These are phyloP conservation scores for Ornithoptera priamus DNA, from an alignment of 2,888 invertebrate genomes.

Conservation along the genomic window DNA sequence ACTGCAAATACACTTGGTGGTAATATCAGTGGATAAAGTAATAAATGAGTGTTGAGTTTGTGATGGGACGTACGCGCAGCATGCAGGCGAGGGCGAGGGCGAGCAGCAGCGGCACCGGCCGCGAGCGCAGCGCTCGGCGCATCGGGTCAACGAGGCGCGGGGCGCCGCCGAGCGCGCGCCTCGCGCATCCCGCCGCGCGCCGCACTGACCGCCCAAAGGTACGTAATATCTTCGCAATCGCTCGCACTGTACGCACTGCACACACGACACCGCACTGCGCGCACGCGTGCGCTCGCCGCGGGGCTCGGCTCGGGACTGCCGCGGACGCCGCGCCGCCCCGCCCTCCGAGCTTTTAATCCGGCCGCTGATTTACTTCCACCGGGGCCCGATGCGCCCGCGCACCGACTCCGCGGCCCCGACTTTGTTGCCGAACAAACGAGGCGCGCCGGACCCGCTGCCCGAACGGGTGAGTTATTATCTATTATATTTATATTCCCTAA, in stretches of 20 bases:
- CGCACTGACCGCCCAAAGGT: slow-evolving; percentile 31
- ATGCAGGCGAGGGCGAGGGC: slow-evolving; percentile 68
- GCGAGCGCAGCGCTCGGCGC: slow-evolving; percentile 65
- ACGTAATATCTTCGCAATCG: slow-evolving; percentile 18
- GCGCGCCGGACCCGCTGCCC: slow-evolving; percentile 11
- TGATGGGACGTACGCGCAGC: slow-evolving; percentile 58
- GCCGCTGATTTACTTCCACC: slow-evolving; percentile 16
- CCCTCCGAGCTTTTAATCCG: slow-evolving; percentile 29
- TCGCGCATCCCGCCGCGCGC: slow-evolving; percentile 51
- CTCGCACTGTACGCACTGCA: slow-evolving; percentile 34
- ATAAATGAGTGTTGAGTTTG: background rate
- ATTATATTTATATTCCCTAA: too few species aligned
- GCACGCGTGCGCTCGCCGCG: slow-evolving; percentile 44
- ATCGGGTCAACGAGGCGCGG: slow-evolving; percentile 52
- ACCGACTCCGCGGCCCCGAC: slow-evolving; percentile 14
- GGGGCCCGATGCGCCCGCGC: slow-evolving; percentile 28
- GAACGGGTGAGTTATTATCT: slow-evolving; percentile 18
- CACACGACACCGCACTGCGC: slow-evolving; percentile 25
- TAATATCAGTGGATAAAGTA: too few species aligned
- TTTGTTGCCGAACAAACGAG: slow-evolving; percentile 13
- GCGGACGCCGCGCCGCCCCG: slow-evolving; percentile 44
- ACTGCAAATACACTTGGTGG: too few species aligned
- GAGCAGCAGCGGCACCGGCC: slow-evolving; percentile 67
- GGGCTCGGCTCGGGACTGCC: slow-evolving; percentile 54
- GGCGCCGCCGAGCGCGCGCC: slow-evolving; percentile 53